Evolutionary conservation across 2,888 invertebrate genomes (phyloP).

Genomic region (Galerucella calmariensis): DNA sequence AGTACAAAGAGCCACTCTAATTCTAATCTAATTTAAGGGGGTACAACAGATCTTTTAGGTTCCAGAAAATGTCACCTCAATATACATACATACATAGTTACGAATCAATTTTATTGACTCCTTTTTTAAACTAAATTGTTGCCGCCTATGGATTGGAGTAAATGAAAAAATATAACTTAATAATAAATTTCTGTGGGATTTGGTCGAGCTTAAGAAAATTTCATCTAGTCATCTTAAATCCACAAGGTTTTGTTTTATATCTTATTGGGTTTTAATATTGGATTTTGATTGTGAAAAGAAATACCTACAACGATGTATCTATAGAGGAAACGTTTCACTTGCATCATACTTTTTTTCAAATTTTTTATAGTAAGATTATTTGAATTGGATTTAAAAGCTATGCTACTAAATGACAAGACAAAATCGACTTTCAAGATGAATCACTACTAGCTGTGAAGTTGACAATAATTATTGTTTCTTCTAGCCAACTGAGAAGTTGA

Average conservation of each 20-base stretch:
- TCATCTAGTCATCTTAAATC: constrained; percentile 30
- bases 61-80: too few species aligned
- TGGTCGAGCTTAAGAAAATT: constrained; percentile 22
- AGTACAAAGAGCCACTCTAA: neutral
- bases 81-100: neutral
- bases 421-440: too few species aligned
- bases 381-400: too few species aligned
- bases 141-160: neutral
- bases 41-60: too few species aligned
- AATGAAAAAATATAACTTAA: constrained; percentile 36
- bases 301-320: constrained; percentile 22
- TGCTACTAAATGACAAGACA: too few species aligned
- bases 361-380: too few species aligned
- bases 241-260: constrained; percentile 29
- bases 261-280: constrained; percentile 25
- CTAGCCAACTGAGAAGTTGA: too few species aligned
- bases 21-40: too few species aligned
- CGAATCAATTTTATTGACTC: neutral
- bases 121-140: neutral
- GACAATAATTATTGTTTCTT: too few species aligned
- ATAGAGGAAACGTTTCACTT: too few species aligned
- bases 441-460: too few species aligned
- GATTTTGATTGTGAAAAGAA: constrained; percentile 15
- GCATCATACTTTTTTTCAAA: too few species aligned
- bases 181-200: constrained; percentile 32